Evolutionary conservation across 2,113 vertebrate species (phyloP), one percentile per base, ranked within the genome.

Genomic region (Aptenodytes forsteri): DNA sequence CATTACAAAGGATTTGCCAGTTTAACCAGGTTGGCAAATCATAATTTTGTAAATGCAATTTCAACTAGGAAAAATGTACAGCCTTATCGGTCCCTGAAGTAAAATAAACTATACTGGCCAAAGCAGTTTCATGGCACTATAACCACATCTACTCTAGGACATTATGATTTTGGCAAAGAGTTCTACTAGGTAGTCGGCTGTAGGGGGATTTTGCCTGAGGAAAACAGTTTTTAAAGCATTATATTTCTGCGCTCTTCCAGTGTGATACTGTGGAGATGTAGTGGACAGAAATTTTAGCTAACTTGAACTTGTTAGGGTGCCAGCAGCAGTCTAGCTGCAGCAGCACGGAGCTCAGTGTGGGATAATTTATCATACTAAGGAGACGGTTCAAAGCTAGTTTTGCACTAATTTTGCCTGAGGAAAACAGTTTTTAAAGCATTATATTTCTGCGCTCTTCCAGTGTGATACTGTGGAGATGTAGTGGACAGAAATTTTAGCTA

Each of bases 101-200:
- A 59, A 90, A 76, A 80, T 34, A 76, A 76, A 46, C 52, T 64
- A 9, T 59, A 58, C 25, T 89, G 54, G 40, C 34, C 36, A 94
- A 95, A 91, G 49, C 34, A 89, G 23, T 56, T 86, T 72, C 36
- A 77, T 44, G 76, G 62, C 80, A 69, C 8, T 58, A 16, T n/a
- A 88, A 79, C 47, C 34, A 42, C 29, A 52, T 76, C 54, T 93
- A 40, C 6, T 61, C 13, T 18, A 56, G 32, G 34, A 52, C 26
- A n/a, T 12, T 61, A 52, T 8, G 38, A 58, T 58, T 93, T 73
- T 87, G 40, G 59, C 10, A 9, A 78, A 75, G 46, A 65, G 9
- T 73, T 79, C 30, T 87, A 27, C 21, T 36, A 71, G 10, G 36
- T 9, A 82, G 30, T 19, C 0, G 0, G 26, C 36, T 16, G 30